phyloP scores from a whole-genome alignment of 2,113 vertebrate genomes.

The Ifrita kowaldi region DNA sequence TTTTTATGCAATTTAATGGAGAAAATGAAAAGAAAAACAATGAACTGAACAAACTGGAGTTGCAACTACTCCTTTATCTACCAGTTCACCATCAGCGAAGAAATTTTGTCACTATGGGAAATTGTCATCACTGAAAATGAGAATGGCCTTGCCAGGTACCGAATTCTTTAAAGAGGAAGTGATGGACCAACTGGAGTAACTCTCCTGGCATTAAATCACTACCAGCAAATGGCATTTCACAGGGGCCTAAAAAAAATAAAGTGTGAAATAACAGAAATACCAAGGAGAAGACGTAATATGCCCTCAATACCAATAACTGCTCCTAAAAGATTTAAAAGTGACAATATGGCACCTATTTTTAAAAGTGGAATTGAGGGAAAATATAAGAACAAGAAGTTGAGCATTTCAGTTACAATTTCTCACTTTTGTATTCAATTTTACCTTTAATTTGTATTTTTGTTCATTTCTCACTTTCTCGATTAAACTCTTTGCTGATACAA shows the following conservation, averaged over 20 bases:
- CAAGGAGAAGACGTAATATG: neutral
- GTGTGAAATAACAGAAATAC: neutral
- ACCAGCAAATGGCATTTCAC: neutral
- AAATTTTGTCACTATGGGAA: neutral
- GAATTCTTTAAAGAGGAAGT: neutral
- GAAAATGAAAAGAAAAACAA: neutral
- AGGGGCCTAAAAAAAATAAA: neutral
- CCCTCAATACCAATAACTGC: neutral
- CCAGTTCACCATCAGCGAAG: neutral
- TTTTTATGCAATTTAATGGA: neutral
- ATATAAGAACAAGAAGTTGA: neutral
- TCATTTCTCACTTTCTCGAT: neutral
- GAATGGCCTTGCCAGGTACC: neutral
- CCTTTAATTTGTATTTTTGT: neutral
- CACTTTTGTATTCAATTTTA: neutral
- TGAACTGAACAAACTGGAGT: neutral
- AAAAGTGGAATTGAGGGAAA: neutral
- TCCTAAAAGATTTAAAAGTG: neutral
- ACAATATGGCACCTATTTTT: neutral
- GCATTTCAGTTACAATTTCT: neutral
- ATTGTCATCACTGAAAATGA: neutral
- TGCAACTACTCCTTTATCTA: neutral
- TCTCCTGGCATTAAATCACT: neutral
- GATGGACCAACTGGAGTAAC: neutral
- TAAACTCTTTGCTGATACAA: fast-evolving